Percentiles rank a stretch among this genome's conserved stretches.
These are phyloP conservation scores for Heteropelma amictum DNA, from an alignment of 2,888 invertebrate species.

Conservation along the genomic window DNA sequence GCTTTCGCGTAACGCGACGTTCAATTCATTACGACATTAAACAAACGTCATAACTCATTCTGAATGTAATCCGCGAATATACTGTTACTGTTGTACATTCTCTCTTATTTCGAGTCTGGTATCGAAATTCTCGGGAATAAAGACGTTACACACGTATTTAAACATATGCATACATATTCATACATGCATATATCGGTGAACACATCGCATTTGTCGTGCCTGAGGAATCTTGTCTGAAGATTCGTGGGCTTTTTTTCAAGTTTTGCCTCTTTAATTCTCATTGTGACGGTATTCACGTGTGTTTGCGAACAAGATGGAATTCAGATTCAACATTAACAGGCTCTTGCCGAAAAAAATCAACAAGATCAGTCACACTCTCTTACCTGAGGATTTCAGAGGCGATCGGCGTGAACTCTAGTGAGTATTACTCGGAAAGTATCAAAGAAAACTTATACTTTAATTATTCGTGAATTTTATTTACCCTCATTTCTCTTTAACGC, in stretches of 20 bases:
- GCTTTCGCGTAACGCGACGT: neutral
- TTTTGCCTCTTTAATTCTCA: neutral
- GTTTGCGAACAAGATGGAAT: slow-evolving; percentile 69
- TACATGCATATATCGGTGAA: neutral
- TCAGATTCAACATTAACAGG: slow-evolving; percentile 74
- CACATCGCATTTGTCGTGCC: no score
- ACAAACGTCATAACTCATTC: no score
- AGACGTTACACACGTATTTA: no score
- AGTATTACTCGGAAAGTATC: slow-evolving; percentile 56
- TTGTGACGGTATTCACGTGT: neutral
- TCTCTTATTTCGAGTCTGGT: no score
- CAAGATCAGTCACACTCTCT: slow-evolving; percentile 73
- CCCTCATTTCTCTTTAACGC: neutral
- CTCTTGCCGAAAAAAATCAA: slow-evolving; percentile 74
- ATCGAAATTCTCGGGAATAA: no score
- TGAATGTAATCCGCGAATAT: no score
- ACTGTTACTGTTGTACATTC: no score
- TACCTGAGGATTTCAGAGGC: slow-evolving; percentile 74
- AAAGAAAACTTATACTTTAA: neutral
- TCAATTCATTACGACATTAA: no score
- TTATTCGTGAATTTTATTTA: neutral
- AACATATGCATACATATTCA: no score
- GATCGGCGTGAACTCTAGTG: slow-evolving; percentile 74
- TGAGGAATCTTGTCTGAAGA: no score
- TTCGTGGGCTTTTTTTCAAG: neutral